These are phyloP conservation scores for Aptenodytes patagonicus DNA, from an alignment of 2,113 vertebrate genomes.

Conservation along the genomic window DNA sequence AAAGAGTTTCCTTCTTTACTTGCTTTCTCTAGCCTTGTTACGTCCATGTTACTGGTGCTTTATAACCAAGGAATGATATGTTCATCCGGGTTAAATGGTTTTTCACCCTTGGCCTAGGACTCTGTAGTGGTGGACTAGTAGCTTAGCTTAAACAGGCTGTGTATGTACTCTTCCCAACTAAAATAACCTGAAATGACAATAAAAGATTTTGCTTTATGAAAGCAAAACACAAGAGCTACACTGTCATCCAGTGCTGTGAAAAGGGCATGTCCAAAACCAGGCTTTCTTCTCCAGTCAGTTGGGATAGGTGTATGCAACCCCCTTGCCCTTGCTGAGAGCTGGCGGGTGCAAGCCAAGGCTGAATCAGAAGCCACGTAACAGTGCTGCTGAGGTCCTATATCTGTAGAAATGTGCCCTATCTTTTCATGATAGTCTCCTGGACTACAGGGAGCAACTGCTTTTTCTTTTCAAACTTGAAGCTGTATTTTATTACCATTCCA, in stretches of 20 bases:
- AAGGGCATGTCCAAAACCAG: neutral
- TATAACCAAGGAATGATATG: neutral
- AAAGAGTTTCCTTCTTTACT: neutral
- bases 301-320: too few species aligned
- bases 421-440: neutral
- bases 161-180: neutral
- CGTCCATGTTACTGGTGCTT: neutral
- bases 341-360: neutral
- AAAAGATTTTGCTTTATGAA: neutral
- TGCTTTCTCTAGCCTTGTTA: neutral
- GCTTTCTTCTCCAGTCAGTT: neutral
- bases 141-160: neutral
- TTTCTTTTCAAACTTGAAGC: neutral
- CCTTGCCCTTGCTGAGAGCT: neutral
- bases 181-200: neutral
- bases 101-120: neutral
- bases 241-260: neutral
- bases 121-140: too few species aligned
- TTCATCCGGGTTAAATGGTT: neutral
- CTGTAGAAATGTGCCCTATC: neutral
- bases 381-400: neutral
- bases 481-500: neutral
- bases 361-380: fast-evolving
- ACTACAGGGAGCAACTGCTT: neutral
- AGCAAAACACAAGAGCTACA: neutral